Evolutionary conservation across 2,888 invertebrate genomes (phyloP), one percentile per base, ranked within the genome.

Genomic region (Aethes cnicana): DNA sequence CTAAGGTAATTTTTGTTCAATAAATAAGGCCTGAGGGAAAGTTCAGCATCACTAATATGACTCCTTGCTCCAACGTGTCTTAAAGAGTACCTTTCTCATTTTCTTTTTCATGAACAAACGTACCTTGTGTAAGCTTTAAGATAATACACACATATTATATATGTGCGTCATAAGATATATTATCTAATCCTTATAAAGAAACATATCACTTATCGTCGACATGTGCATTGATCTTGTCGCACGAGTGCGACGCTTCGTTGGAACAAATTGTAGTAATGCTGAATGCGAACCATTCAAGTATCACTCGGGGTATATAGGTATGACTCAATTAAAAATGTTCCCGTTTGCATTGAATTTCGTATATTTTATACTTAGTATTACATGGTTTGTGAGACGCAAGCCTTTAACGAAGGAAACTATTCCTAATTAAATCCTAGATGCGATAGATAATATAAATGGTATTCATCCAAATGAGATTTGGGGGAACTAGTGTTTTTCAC

Each of bases 11-110:
- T n/a, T 83, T 57, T 83, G 84, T 84, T 85, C 70, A 66, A 71
- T 79, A 74, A 74, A 61, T 74, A 75, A 67, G 74, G 78, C 80
- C 67, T 68, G 81, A 83, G 84, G 75, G 85, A 86, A 85, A 85
- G 87, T 88, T 87, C 88, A 88, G 87, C 87, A 86, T 86, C 60
- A 57, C 63, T 63, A 65, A 68, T 63, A 61, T 65, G 62, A 67
- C 66, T 71, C 70, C 71, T 72, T 68, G 76, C 68, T 77, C 72
- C 75, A 76, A 81, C 80, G 85, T 88, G 87, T 86, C 86, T 86
- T 86, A 85, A 77, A 69, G 66, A 79, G 85, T 86, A 86, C 85
- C 86, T 87, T 83, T 71, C 61, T 72, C 69, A 62, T 63, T 57
- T 62, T 61, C 68, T 72, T 71, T 68, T 69, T 68, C 57, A 53